Percentiles rank a stretch among this genome's conserved stretches.
Evolutionary conservation across 2,797 vertebrate species (phyloP).

Genomic region (Adrianichthys oophorus): DNA sequence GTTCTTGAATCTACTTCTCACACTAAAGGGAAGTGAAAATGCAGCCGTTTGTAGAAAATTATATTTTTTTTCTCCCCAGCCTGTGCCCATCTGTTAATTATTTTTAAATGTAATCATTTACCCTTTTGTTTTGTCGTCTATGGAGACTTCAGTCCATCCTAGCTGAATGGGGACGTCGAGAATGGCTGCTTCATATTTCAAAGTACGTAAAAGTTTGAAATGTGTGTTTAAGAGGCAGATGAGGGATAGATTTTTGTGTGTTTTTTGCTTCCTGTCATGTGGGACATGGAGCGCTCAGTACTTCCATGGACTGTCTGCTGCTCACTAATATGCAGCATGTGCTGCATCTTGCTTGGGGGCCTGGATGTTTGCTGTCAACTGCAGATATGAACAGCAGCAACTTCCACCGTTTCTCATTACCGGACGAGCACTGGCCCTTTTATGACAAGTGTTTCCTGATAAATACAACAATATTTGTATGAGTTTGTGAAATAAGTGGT

Average conservation of each 20-base stretch:
- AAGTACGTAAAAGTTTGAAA: constrained; percentile 55
- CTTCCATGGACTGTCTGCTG: constrained; percentile 34
- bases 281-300: constrained; percentile 33
- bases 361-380: constrained; percentile 17
- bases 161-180: constrained; percentile 61
- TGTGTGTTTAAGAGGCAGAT: constrained; percentile 50
- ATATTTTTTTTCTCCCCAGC: constrained; percentile 85
- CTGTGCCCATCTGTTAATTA: constrained; percentile 96
- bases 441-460: background rate
- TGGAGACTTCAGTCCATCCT: constrained; percentile 79
- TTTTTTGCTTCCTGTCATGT: constrained; percentile 37
- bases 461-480: background rate
- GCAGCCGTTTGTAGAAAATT: constrained; percentile 95
- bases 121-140: constrained; percentile 88
- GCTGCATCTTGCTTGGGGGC: constrained; percentile 11
- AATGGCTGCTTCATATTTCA: constrained; percentile 60
- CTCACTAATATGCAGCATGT: constrained; percentile 7
- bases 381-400: constrained; percentile 1
- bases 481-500: background rate
- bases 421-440: constrained; percentile 2
- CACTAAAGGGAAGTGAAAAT: constrained; percentile 69
- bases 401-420: background rate
- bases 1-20: constrained; percentile 4
- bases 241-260: constrained; percentile 23
- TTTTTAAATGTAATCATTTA: constrained; percentile 96